Conservation (phyloP, 2,113 vertebrate genomes). For the Bufo bufo region DNA sequence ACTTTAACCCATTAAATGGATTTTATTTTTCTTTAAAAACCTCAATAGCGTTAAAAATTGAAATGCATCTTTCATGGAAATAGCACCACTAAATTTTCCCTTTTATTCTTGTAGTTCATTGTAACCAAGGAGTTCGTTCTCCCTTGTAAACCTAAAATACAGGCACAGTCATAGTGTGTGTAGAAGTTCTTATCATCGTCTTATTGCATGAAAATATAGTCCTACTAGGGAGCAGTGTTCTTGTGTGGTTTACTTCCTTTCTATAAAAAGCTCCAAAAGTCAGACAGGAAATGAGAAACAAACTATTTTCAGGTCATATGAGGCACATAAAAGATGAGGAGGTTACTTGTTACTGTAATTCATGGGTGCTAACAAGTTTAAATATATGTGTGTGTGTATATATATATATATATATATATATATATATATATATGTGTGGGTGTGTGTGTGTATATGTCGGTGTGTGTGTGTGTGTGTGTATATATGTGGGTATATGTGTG, state of each 20-base stretch:
- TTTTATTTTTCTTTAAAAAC: too few relatives aligned
- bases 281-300: constrained; percentile 20
- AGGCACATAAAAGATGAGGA: not conserved
- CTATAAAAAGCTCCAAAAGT: constrained; percentile 19
- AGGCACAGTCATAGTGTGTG: not conserved
- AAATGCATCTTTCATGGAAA: too few relatives aligned
- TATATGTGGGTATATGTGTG: too few relatives aligned
- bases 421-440: too few relatives aligned
- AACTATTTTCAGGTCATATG: constrained; percentile 18
- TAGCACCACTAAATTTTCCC: not conserved
- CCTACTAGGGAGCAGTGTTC: not conserved
- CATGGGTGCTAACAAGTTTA: not conserved
- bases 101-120: not conserved
- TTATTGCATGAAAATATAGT: not conserved
- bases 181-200: not conserved
- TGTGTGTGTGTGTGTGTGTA: too few relatives aligned
- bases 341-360: not conserved
- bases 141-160: not conserved
- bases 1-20: too few relatives aligned
- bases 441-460: too few relatives aligned
- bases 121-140: not conserved
- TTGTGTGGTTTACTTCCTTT: constrained; percentile 22
- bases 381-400: not conserved
- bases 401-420: too few relatives aligned
- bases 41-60: too few relatives aligned